Base-by-base conservation (phyloP, 2,888 invertebrate genomes). In the Lagria hirta region DNA sequence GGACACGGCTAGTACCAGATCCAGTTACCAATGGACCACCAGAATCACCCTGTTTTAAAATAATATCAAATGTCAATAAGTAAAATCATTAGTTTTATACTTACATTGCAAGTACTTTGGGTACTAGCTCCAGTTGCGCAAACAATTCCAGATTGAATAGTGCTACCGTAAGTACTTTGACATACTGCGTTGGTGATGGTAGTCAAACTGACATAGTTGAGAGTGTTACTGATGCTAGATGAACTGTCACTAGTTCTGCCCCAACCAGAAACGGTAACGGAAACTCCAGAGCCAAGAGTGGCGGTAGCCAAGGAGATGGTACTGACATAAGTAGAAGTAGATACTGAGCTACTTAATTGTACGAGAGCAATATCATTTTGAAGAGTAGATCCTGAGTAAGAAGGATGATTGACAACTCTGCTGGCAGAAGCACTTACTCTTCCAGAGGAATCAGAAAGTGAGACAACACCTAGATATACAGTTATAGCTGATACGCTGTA, bases 1-100 rank as follows among this genome's bases (percentile, higher is more conserved):
- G 41, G 14, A 26, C 4, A 1, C 15, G 26, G 12, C 13, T 13
- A 3, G 10, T 6, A 11, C 12, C 18, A 4, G 7, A 2, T 11
- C 15, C 10, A 2, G 7, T 5, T 1, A 40, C 17, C 10, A 41
- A 8, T 13, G 41, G 33, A 15, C 41, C 41, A 2, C 41, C 41
- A 27, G 33, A 33, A 27, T 41, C 41, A 20, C 41, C 41, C 41
- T 41, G n/a, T n/a, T n/a, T n/a, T n/a, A n/a, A n/a, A n/a, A n/a
- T n/a, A n/a, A n/a, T n/a, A n/a, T n/a, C n/a, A n/a, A n/a, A n/a
- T n/a, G n/a, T n/a, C n/a, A n/a, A n/a, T n/a, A n/a, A n/a, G n/a
- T n/a, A n/a, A n/a, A n/a, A n/a, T n/a, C n/a, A n/a, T n/a, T n/a
- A 20, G 20, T 20, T 5, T 6, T 14, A 32, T 2, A 35, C 33